Evolutionary conservation across 1,140 invertebrate species (phyloP), one percentile per base, ranked within the genome.

Genomic region (Riptortus pedestris): DNA sequence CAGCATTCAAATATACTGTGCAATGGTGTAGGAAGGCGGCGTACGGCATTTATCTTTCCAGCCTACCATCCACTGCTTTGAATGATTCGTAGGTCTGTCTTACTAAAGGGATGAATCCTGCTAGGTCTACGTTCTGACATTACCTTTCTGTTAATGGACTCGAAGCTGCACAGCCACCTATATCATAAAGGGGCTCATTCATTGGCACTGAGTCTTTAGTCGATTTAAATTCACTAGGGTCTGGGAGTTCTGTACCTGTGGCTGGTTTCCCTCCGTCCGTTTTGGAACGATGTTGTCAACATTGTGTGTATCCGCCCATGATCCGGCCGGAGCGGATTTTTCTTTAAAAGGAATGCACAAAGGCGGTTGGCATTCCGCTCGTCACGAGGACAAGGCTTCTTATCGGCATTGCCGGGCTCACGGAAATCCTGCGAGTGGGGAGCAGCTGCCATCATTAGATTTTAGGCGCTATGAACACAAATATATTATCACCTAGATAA

Each of bases 371-470:
- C 45, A 9, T 47, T 47, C 3, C 45, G 7, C 1, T 4, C 12
- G 12, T 47, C 45, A 11, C 45, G 45, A 1, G 45, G 45, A 4
- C 45, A 3, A 47, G 45, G 45, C 16, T 47, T n/a, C 2, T 9
- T 3, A 18, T 22, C 16, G 4, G 9, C 45, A n/a, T n/a, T 47
- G 18, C n/a, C 22, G 2, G 2, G 14, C 43, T 45, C 43, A 18
- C 14, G 14, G 43, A 45, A 45, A 45, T 45, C 43, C 43, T 2
- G 16, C 45, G 4, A 22, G 1, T 12, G 11, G 2, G 14, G 18
- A 47, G 45, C 45, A 47, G 18, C 45, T 47, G 45, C 45, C 45
- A 47, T 47, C n/a, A n/a, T n/a, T n/a, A n/a, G n/a, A n/a, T n/a
- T n/a, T n/a, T n/a, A n/a, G n/a, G n/a, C n/a, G n/a, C n/a, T n/a